Conservation (phyloP, 1,140 invertebrate species). For the Lysiphlebus fabarum region DNA sequence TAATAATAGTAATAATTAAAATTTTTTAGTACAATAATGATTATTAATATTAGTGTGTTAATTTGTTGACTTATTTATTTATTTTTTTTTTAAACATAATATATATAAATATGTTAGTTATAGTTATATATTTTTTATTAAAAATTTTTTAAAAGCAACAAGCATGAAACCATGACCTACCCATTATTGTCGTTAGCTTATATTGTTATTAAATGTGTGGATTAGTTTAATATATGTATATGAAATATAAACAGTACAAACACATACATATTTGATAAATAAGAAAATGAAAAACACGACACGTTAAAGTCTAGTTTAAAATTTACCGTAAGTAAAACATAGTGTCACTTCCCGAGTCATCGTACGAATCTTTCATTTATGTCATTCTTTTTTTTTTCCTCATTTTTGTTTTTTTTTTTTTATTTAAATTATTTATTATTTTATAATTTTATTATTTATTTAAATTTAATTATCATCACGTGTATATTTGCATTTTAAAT, state of each 20-base stretch:
- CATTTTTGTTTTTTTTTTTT: neutral
- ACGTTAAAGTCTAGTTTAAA: slow-evolving; percentile 1
- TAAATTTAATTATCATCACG: too few relatives aligned
- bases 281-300: neutral
- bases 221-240: neutral
- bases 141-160: too few relatives aligned
- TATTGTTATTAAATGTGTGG: too few relatives aligned
- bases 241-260: neutral
- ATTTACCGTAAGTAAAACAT: slow-evolving; percentile 11
- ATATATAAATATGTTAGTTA: too few relatives aligned
- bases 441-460: too few relatives aligned
- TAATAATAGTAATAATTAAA: too few relatives aligned
- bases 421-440: neutral
- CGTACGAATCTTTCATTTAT: slow-evolving; percentile 1
- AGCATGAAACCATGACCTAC: slow-evolving; percentile 11
- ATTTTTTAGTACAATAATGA: too few relatives aligned
- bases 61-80: neutral
- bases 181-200: neutral
- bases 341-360: slow-evolving; percentile 15
- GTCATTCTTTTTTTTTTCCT: slow-evolving; percentile 1
- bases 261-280: too few relatives aligned
- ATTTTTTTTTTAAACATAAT: too few relatives aligned
- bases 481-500: too few relatives aligned
- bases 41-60: neutral
- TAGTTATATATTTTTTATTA: too few relatives aligned